Percentiles rank a stretch among this genome's conserved stretches.
These are phyloP conservation scores for Acestrorhynchus altus DNA, from an alignment of 2,797 vertebrate genomes.

Conservation along the genomic window DNA sequence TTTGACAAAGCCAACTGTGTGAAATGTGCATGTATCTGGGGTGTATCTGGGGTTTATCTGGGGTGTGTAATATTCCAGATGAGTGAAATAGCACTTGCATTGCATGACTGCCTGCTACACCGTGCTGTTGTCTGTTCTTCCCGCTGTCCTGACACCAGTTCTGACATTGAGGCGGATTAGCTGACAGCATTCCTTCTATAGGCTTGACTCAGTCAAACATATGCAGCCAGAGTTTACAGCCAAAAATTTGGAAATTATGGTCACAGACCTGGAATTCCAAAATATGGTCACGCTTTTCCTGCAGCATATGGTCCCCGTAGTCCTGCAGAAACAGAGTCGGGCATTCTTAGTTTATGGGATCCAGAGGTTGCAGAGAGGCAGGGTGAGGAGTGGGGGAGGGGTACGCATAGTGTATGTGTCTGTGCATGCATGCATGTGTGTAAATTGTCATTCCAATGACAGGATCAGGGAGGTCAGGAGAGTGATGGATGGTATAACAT, in stretches of 20 bases:
- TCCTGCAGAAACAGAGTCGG: neutral
- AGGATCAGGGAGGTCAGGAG: too few species aligned
- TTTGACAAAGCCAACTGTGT: too few species aligned
- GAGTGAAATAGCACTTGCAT: too few species aligned
- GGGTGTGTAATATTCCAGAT: too few species aligned
- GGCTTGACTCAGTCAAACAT: neutral
- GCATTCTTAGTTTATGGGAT: conserved; percentile 2
- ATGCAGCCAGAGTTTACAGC: neutral
- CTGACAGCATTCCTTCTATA: neutral
- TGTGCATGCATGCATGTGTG: too few species aligned
- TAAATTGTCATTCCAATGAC: too few species aligned
- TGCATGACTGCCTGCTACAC: too few species aligned
- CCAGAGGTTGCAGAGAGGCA: neutral
- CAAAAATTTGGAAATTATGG: neutral
- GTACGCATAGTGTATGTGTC: neutral
- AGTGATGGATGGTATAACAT: too few species aligned
- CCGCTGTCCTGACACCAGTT: too few species aligned
- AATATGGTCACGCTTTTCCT: conserved; percentile 13
- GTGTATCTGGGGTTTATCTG: too few species aligned
- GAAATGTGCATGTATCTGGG: too few species aligned
- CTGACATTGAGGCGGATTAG: neutral
- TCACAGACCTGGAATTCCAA: conserved; percentile 14
- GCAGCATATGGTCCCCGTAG: conserved; percentile 20
- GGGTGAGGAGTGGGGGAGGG: neutral
- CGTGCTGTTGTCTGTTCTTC: neutral